Evolutionary conservation across 2,797 vertebrate species (phyloP).

Genomic region (Cyprinella venusta): DNA sequence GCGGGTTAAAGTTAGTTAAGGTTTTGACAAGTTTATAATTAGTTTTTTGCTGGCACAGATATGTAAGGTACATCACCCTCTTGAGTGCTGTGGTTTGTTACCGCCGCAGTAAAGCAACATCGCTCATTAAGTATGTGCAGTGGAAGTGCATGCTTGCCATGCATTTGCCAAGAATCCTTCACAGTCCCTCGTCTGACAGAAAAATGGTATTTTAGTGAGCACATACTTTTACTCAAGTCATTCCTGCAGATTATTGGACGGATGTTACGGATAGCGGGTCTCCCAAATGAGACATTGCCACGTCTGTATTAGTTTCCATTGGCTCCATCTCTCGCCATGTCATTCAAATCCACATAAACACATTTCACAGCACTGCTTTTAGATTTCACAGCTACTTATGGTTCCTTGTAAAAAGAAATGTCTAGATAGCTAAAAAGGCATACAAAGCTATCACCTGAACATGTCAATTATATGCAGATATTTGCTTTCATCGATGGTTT

Average conservation of each 20-base stretch:
- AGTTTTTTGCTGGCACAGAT: not conserved
- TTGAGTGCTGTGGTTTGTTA: not conserved
- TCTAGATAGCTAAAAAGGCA: not conserved
- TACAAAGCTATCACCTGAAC: not conserved
- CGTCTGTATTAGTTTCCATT: not conserved
- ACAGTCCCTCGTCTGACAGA: not conserved
- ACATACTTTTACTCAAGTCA: not conserved
- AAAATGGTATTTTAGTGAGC: not conserved
- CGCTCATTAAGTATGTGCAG: not conserved
- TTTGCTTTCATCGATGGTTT: not conserved
- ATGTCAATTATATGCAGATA: not conserved
- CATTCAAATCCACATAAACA: conserved; percentile 45
- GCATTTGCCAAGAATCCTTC: not conserved
- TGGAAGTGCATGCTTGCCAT: not conserved
- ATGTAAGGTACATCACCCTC: not conserved
- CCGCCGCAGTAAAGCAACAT: accelerated
- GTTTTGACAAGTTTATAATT: not conserved
- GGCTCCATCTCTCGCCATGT: conserved; percentile 2
- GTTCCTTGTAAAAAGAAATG: conserved; percentile 3
- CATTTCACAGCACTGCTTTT: conserved; percentile 40
- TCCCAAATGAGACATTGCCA: conserved; percentile 5
- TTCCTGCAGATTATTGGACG: not conserved
- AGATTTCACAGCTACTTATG: conserved; percentile 35
- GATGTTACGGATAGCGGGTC: conserved; percentile 1
- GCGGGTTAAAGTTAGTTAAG: not conserved